Conservation (phyloP, 1,140 invertebrate species). For the Bombus cullumanus region DNA sequence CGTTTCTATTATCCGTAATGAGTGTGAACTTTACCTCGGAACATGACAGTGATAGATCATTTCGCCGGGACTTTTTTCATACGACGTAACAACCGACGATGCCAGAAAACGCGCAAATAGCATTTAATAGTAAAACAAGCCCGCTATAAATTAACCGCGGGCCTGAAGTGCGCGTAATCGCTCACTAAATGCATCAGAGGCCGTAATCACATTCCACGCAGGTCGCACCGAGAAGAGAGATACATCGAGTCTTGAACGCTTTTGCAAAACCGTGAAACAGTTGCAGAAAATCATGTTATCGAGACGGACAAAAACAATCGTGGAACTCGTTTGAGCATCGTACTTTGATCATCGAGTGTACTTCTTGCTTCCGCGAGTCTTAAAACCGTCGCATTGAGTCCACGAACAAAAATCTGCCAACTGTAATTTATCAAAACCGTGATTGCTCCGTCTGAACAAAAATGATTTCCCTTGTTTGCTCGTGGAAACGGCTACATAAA, state of each 20-base stretch:
- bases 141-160: slow-evolving; percentile 31
- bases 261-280: background rate
- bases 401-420: background rate
- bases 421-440: background rate
- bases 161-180: slow-evolving; percentile 29
- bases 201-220: slow-evolving; percentile 13
- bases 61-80: background rate
- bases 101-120: slow-evolving; percentile 7
- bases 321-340: background rate
- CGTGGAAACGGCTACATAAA: background rate
- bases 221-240: background rate
- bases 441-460: background rate
- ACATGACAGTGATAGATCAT: slow-evolving; percentile 43
- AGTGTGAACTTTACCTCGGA: slow-evolving; percentile 38
- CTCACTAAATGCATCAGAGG: slow-evolving; percentile 5
- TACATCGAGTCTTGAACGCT: background rate
- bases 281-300: background rate
- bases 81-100: background rate
- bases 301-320: background rate
- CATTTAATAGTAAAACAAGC: slow-evolving; percentile 36
- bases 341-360: background rate
- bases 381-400: background rate
- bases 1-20: slow-evolving; percentile 38
- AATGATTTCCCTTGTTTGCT: too few relatives aligned
- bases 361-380: background rate